A percentile compares a stretch with the other conserved stretches of the same genome.
These are phyloP conservation scores for Dreissena polymorpha DNA, from an alignment of 1,140 invertebrate genomes.

Conservation along the genomic window DNA sequence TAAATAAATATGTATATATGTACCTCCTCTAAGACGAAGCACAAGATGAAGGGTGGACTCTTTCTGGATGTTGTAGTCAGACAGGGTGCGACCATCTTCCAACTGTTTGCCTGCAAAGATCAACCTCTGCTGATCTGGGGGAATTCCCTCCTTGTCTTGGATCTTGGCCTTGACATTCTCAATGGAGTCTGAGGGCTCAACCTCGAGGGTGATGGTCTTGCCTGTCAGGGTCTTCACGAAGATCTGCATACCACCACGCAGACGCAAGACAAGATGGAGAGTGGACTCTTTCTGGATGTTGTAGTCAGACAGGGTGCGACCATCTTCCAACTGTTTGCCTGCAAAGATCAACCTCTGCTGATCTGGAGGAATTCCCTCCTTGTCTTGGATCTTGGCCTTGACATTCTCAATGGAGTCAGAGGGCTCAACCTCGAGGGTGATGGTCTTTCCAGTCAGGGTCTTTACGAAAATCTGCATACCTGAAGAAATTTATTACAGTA, in stretches of 20 bases:
- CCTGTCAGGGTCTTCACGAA: conserved; percentile 80
- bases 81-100: conserved; percentile 94
- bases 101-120: conserved; percentile 91
- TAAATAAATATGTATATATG: too few species aligned
- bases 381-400: conserved; percentile 95
- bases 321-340: conserved; percentile 96
- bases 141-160: conserved; percentile 89
- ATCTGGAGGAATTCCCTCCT: conserved; percentile 84
- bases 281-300: conserved; percentile 93
- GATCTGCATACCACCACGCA: conserved; percentile 84
- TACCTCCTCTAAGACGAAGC: conserved; percentile 84
- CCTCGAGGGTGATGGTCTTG: conserved; percentile 89
- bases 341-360: conserved; percentile 81
- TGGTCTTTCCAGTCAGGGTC: conserved; percentile 82
- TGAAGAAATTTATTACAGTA: too few species aligned
- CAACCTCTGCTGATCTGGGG: conserved; percentile 80
- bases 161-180: conserved; percentile 97
- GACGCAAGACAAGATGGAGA: conserved; percentile 84
- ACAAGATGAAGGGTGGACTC: conserved; percentile 85
- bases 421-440: conserved; percentile 92
- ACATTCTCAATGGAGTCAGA: conserved; percentile 97
- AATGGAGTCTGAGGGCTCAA: conserved; percentile 94
- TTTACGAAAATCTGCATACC: conserved; percentile 60
- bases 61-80: conserved; percentile 96
- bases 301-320: conserved; percentile 92